Conservation (phyloP, 2,888 invertebrate species). For the Eutolmus rufibarbis region DNA sequence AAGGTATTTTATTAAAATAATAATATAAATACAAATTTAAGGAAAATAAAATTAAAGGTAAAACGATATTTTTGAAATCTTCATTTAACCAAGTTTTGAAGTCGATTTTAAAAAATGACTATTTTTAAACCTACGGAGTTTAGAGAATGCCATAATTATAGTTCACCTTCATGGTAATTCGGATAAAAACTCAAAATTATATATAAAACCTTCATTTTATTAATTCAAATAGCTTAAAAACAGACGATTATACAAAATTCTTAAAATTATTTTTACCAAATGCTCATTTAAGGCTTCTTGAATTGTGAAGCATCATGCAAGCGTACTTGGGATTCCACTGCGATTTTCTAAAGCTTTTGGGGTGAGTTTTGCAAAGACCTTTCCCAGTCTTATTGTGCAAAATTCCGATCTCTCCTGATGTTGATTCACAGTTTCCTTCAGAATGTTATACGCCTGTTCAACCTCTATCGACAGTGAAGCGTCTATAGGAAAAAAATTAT, state of each 20-base stretch:
- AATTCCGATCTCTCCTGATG: slow-evolving; percentile 74
- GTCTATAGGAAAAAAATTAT: slow-evolving; percentile 63
- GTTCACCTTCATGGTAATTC: too few relatives aligned
- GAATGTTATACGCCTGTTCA: slow-evolving; percentile 67
- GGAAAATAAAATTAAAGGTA: too few relatives aligned
- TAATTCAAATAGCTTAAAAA: neutral
- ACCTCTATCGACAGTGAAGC: slow-evolving; percentile 64
- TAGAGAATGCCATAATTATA: too few relatives aligned
- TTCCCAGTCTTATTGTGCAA: slow-evolving; percentile 69
- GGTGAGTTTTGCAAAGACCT: slow-evolving; percentile 51
- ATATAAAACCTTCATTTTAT: neutral
- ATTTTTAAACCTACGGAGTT: too few relatives aligned
- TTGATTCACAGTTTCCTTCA: slow-evolving; percentile 74
- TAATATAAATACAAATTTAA: too few relatives aligned
- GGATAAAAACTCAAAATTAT: neutral
- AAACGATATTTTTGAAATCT: too few relatives aligned
- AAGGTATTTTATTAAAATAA: neutral
- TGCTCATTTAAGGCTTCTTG: neutral
- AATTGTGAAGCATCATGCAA: neutral
- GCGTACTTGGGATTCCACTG: neutral
- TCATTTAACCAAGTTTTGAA: too few relatives aligned
- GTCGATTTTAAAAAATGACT: too few relatives aligned
- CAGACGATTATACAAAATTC: neutral
- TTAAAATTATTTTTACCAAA: neutral
- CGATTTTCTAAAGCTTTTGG: neutral